Evolutionary conservation across 1,140 invertebrate species (phyloP).

Genomic region (Melipona quadrifasciata): DNA sequence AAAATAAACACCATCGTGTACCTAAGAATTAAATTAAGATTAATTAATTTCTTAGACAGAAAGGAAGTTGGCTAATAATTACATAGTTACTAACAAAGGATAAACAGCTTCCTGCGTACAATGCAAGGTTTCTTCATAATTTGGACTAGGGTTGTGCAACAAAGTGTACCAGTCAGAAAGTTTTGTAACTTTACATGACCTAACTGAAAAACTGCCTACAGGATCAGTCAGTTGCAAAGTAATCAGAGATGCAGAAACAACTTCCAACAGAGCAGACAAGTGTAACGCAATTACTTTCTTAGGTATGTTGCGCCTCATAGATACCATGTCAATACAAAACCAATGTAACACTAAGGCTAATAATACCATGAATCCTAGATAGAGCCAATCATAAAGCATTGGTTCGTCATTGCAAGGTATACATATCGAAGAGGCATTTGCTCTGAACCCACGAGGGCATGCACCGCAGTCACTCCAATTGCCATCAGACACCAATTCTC

Average conservation of each 20-base stretch:
- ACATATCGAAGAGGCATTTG: conserved; percentile 87
- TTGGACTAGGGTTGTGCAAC: conserved; percentile 95
- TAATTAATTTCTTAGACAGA: not conserved
- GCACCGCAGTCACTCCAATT: conserved; percentile 91
- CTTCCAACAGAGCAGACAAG: conserved; percentile 91
- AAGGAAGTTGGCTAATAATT: not conserved
- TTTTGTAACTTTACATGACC: conserved; percentile 89
- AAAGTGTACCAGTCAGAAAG: conserved; percentile 98
- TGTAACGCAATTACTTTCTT: conserved; percentile 88
- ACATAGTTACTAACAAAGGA: conserved; percentile 90
- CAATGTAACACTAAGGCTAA: conserved; percentile 93
- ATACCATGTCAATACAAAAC: conserved; percentile 94
- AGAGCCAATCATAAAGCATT: conserved; percentile 95
- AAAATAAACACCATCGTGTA: conserved; percentile 97
- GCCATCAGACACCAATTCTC: conserved; percentile 85
- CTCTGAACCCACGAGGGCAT: conserved; percentile 91
- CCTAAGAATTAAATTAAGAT: conserved; percentile 82
- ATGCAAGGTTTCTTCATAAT: conserved; percentile 93
- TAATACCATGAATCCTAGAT: conserved; percentile 95
- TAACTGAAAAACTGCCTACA: conserved; percentile 87
- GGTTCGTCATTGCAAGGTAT: conserved; percentile 89
- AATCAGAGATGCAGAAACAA: conserved; percentile 86
- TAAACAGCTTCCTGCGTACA: conserved; percentile 99
- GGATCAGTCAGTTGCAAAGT: conserved; percentile 91
- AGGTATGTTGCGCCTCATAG: conserved; percentile 88